These are phyloP conservation scores for Connochaetes taurinus DNA, from an alignment of 2,113 vertebrate species.

Conservation along the genomic window DNA sequence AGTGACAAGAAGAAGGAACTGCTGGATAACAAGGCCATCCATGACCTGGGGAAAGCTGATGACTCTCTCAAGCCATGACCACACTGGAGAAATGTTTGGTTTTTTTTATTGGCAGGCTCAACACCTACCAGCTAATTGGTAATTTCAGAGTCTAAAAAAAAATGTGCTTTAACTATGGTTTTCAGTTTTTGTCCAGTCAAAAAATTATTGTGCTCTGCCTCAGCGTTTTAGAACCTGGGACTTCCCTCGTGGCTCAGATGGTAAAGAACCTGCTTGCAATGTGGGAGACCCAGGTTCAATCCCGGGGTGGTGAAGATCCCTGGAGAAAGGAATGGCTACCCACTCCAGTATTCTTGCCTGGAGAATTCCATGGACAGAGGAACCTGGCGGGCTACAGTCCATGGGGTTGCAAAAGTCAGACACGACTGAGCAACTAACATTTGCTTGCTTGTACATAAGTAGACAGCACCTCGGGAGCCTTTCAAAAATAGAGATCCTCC, in stretches of 20 bases:
- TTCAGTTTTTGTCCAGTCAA: neutral
- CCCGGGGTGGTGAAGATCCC: neutral
- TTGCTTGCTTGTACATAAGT: neutral
- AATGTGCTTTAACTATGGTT: neutral
- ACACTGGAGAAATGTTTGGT: neutral
- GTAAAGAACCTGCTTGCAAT: neutral
- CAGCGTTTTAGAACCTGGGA: neutral
- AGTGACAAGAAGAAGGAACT: slow-evolving; percentile 74
- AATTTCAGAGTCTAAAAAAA: neutral
- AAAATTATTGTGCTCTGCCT: neutral
- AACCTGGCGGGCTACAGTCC: neutral
- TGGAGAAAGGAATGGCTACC: neutral
- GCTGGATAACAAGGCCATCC: slow-evolving; percentile 84
- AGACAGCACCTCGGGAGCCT: neutral
- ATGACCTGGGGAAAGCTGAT: slow-evolving; percentile 70
- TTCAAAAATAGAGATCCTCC: neutral
- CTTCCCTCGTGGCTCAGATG: neutral
- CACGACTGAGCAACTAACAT: neutral
- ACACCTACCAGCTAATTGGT: neutral
- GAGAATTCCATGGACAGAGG: neutral
- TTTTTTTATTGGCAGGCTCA: neutral
- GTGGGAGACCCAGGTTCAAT: neutral
- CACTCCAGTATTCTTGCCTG: neutral
- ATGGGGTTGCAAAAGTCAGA: neutral
- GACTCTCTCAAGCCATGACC: neutral